Percentiles rank a stretch among this genome's conserved stretches.
These are phyloP conservation scores for Sycophaga agraensis DNA, from an alignment of 1,140 invertebrate species.

Conservation along the genomic window DNA sequence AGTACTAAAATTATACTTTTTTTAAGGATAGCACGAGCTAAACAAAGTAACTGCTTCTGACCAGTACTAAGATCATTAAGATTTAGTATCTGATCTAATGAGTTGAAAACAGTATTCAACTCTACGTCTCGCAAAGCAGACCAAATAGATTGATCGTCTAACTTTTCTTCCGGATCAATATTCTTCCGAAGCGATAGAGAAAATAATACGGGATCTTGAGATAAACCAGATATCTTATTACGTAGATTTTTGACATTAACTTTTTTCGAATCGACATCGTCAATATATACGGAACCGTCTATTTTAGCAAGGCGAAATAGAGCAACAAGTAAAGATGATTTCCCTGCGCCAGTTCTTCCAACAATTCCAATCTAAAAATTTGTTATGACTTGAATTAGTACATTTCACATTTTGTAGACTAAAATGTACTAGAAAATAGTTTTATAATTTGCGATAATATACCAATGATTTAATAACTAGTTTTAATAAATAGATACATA, in stretches of 20 bases:
- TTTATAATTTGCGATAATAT: no score
- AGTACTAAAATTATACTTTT: constrained; percentile 71
- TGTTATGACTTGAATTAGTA: no score
- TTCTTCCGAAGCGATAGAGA: constrained; percentile 75
- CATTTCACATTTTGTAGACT: no score
- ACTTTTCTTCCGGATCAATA: constrained; percentile 75
- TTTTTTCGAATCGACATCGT: constrained; percentile 47
- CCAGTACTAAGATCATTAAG: constrained; percentile 79
- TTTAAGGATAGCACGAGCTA: constrained; percentile 73
- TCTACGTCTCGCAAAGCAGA: constrained; percentile 54
- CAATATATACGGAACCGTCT: constrained; percentile 41
- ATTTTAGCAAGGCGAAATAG: constrained; percentile 65
- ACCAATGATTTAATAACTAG: no score
- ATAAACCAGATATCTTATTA: constrained; percentile 73
- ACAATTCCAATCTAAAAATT: constrained; percentile 62
- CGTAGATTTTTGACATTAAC: constrained; percentile 68
- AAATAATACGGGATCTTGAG: constrained; percentile 80
- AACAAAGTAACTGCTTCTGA: constrained; percentile 78
- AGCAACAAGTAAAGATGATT: constrained; percentile 71
- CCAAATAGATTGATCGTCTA: constrained; percentile 63
- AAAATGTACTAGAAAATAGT: no score
- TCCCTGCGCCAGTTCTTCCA: constrained; percentile 75
- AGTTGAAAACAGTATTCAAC: constrained; percentile 59
- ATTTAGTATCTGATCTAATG: constrained; percentile 66
- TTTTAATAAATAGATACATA: no score